Evolutionary conservation across 1,140 invertebrate species (phyloP).

Genomic region (Mactra quadrangularis): DNA sequence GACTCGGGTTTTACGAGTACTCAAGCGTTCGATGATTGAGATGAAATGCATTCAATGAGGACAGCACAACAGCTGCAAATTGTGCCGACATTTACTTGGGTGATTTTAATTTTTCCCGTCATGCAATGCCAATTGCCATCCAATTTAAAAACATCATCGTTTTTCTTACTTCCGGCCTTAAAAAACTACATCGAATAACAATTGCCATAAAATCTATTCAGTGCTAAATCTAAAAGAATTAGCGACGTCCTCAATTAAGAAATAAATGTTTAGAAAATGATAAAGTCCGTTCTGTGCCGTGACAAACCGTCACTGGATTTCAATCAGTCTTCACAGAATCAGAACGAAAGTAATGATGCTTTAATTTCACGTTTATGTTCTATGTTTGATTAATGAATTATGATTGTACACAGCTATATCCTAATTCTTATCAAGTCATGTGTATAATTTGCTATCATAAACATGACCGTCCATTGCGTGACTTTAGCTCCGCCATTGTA

Average conservation of each 20-base stretch:
- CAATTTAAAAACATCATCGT: background rate
- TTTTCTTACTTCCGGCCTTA: slow-evolving; percentile 7
- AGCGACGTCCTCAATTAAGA: slow-evolving; percentile 39
- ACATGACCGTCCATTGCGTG: slow-evolving; percentile 6
- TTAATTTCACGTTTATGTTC: slow-evolving; percentile 36
- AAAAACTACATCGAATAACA: slow-evolving; percentile 10
- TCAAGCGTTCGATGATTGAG: too few relatives aligned
- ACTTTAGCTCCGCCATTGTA: background rate
- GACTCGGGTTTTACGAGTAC: too few relatives aligned
- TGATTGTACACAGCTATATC: slow-evolving; percentile 47
- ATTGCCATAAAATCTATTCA: slow-evolving; percentile 41
- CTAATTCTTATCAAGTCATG: slow-evolving; percentile 22
- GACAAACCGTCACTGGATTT: slow-evolving; percentile 19
- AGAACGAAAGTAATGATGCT: slow-evolving; percentile 38
- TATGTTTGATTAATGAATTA: slow-evolving; percentile 52
- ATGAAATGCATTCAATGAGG: background rate
- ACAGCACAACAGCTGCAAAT: background rate
- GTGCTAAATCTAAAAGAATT: slow-evolving; percentile 25
- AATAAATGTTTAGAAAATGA: slow-evolving; percentile 47
- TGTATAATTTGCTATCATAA: slow-evolving; percentile 33
- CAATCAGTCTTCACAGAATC: slow-evolving; percentile 34
- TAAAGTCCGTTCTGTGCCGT: slow-evolving; percentile 52
- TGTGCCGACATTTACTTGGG: background rate
- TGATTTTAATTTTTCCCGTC: background rate
- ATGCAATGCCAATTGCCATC: background rate